Base-by-base conservation (phyloP, 2,113 vertebrate species). In the Greenwoodochromis staneri region DNA sequence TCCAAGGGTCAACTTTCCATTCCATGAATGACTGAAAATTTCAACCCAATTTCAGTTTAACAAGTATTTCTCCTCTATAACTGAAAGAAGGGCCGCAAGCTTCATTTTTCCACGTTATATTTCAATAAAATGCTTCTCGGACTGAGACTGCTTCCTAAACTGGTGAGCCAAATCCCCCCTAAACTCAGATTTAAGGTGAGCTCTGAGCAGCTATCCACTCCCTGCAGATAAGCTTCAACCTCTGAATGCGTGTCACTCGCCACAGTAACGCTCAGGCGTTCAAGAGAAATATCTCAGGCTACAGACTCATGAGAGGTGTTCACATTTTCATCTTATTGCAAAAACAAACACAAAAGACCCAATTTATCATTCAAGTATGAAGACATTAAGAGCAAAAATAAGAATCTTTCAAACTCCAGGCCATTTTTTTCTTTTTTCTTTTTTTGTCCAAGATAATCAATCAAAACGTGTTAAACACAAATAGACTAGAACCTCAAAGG, bases 71-170 rank as follows among this genome's bases (percentile, higher is more conserved):
- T 76, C 27, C 27, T 31, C 24, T 31, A 78, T 49, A 49, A 49
- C 42, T n/a, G 27, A 51, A 49, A n/a, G 16, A 19, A 31, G 0
- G 42, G 9, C 42, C 2, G 0, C 16, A 47, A 31, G 10, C 0
- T 49, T 78, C 0, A 78, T 49, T 78, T 49, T 31, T 49, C 27
- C 24, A n/a, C 1, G 0, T 78, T 51, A 51, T 51, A 78, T 51
- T 78, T 19, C 0, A 1, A 51, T 51, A 51, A 78, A 78, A 49
- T 78, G 73, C 45, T 29, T 78, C 73, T 51, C 29, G 3, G 17
- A 73, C 69, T 16, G 9, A 73, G 40, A 73, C 21, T 73, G 69
- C 1, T 16, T 73, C 14, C 45, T n/a, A 34, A 78, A 6, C 16
- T 31, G 45, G 27, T n/a, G 16, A 47, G 73, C 27, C 73, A 78